Percentiles rank a stretch among this genome's conserved stretches.
These are phyloP conservation scores for Cephus cinctus DNA, from an alignment of 1,140 invertebrate genomes.

Conservation along the genomic window DNA sequence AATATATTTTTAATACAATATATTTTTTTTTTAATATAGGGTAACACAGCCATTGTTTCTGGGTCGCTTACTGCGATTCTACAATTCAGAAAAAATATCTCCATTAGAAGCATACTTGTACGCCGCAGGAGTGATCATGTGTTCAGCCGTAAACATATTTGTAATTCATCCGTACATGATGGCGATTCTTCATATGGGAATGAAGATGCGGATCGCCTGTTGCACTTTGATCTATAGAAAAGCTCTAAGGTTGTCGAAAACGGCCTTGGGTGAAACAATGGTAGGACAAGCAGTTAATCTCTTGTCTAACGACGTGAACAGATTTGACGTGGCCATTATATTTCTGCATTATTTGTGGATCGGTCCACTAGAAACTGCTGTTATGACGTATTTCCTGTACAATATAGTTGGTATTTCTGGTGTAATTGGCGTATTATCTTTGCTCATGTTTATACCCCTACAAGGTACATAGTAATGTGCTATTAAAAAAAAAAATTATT, in stretches of 20 bases:
- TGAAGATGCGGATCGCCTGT: constrained; percentile 75
- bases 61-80: constrained; percentile 69
- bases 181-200: constrained; percentile 68
- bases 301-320: constrained; percentile 79
- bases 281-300: constrained; percentile 86
- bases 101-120: constrained; percentile 66
- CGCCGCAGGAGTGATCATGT: constrained; percentile 69
- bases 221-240: constrained; percentile 83
- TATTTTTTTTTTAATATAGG: constrained; percentile 54
- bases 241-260: constrained; percentile 62
- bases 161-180: constrained; percentile 79
- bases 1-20: not conserved
- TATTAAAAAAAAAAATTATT: too few relatives aligned
- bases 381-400: constrained; percentile 77
- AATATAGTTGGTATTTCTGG: constrained; percentile 68
- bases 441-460: constrained; percentile 81
- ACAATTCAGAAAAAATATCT: constrained; percentile 51
- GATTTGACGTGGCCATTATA: constrained; percentile 67
- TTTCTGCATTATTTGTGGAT: constrained; percentile 71
- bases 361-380: constrained; percentile 73
- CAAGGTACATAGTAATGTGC: constrained; percentile 71
- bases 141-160: constrained; percentile 62
- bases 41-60: constrained; percentile 69
- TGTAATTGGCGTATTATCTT: constrained; percentile 73
- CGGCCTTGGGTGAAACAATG: constrained; percentile 75